Evolutionary conservation across 2,113 vertebrate genomes (phyloP).

Genomic region (Amazona vittata): DNA sequence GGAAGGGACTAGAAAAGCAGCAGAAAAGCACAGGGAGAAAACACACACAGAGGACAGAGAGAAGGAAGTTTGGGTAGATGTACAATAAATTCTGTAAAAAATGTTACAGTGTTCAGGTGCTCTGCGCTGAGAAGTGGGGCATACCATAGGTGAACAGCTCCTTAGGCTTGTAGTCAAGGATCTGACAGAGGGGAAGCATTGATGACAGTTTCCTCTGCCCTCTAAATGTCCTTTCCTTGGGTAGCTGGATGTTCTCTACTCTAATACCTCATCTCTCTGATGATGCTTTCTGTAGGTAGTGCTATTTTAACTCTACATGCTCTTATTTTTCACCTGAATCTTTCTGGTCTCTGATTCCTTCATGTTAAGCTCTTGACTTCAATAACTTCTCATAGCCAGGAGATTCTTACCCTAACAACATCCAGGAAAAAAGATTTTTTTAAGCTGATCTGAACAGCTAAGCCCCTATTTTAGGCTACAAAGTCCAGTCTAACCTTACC

Average conservation of each 20-base stretch:
- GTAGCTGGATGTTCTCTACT: background rate
- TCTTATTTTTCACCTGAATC: background rate
- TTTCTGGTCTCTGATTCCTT: background rate
- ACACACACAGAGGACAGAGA: background rate
- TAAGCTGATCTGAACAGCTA: background rate
- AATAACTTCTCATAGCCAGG: background rate
- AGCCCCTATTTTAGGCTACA: background rate
- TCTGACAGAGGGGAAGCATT: background rate
- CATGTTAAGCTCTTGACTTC: background rate
- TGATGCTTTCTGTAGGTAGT: background rate
- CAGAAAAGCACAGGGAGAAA: background rate
- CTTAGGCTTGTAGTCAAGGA: background rate
- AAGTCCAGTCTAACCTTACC: background rate
- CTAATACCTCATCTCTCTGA: background rate
- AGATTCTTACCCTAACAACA: background rate
- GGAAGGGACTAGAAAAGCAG: background rate
- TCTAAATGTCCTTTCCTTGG: background rate
- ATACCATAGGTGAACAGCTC: background rate
- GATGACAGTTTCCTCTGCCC: background rate
- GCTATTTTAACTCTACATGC: background rate
- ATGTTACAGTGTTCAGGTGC: rapidly evolving
- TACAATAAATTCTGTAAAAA: background rate
- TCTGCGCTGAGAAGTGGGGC: background rate
- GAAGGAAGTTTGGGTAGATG: background rate
- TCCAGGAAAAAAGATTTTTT: background rate